Percentiles rank a stretch among this genome's conserved stretches.
phyloP scores from a whole-genome alignment of 1,140 invertebrate genomes.

The Dinothrombium tinctorium region DNA sequence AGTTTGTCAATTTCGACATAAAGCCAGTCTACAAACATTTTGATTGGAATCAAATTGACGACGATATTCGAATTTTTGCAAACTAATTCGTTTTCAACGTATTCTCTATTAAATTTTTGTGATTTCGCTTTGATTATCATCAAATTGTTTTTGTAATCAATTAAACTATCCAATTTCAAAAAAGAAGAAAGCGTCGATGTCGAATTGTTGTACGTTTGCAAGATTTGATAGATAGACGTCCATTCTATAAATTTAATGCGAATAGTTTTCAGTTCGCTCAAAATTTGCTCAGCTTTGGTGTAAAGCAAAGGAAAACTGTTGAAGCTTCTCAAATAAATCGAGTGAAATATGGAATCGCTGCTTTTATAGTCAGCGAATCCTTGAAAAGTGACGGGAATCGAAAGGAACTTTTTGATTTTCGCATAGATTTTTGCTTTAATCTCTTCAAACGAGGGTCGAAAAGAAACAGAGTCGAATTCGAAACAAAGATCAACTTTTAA shows the following conservation, averaged over 20 bases:
- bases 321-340: conserved; percentile 9
- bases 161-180: conserved; percentile 24
- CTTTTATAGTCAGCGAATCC: conserved; percentile 26
- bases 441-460: conserved; percentile 63
- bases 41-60: conserved; percentile 38
- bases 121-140: conserved; percentile 57
- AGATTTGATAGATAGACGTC: conserved; percentile 47
- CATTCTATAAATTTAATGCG: conserved; percentile 28
- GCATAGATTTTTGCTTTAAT: conserved; percentile 65
- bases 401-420: conserved; percentile 62
- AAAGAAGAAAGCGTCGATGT: conserved; percentile 17
- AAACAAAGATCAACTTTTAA: conserved; percentile 2
- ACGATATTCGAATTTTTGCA: conserved; percentile 20
- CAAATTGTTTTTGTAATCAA: conserved; percentile 60
- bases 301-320: conserved; percentile 5
- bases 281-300: conserved; percentile 4
- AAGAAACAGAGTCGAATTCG: conserved; percentile 17
- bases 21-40: conserved; percentile 68
- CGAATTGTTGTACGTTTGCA: conserved; percentile 43
- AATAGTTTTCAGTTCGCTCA: conserved; percentile 9
- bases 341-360: conserved; percentile 5
- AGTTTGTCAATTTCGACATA: conserved; percentile 71
- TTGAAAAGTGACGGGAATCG: conserved; percentile 61
- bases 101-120: conserved; percentile 50
- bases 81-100: conserved; percentile 3